A percentile compares a stretch with the other conserved stretches of the same genome.
Evolutionary conservation across 2,113 vertebrate genomes (phyloP).

Genomic region (Leiothrix lutea): DNA sequence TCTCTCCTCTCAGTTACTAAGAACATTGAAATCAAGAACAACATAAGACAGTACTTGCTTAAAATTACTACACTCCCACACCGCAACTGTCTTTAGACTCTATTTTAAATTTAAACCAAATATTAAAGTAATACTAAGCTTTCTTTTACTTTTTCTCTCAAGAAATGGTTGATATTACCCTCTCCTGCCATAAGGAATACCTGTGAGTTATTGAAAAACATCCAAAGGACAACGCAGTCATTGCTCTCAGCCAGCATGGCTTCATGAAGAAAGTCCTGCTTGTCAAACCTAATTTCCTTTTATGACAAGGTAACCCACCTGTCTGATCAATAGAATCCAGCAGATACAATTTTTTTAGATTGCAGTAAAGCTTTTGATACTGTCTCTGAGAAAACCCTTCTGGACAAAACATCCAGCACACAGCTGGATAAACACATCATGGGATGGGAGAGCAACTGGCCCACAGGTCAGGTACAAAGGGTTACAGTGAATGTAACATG

Average conservation of each 20-base stretch:
- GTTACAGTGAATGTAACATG: neutral
- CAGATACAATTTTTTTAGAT: neutral
- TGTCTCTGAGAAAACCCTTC: neutral
- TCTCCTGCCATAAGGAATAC: neutral
- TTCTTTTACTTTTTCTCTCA: neutral
- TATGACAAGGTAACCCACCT: neutral
- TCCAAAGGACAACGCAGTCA: neutral
- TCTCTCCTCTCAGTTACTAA: neutral
- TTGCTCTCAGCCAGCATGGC: neutral
- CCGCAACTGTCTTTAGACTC: neutral
- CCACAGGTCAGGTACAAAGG: fast-evolving
- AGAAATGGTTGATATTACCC: neutral
- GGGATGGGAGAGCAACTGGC: neutral
- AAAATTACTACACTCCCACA: slow-evolving; percentile 12
- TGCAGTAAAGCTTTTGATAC: fast-evolving
- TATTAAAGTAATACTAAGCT: neutral
- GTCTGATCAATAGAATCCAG: neutral
- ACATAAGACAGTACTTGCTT: neutral
- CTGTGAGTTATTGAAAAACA: neutral
- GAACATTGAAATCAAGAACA: neutral
- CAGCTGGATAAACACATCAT: neutral
- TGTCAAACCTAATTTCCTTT: neutral
- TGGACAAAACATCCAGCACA: neutral
- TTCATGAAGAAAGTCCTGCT: neutral
- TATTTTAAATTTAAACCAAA: neutral